Evolutionary conservation across 2,888 invertebrate species (phyloP).

Genomic region (Drosophila atripex): DNA sequence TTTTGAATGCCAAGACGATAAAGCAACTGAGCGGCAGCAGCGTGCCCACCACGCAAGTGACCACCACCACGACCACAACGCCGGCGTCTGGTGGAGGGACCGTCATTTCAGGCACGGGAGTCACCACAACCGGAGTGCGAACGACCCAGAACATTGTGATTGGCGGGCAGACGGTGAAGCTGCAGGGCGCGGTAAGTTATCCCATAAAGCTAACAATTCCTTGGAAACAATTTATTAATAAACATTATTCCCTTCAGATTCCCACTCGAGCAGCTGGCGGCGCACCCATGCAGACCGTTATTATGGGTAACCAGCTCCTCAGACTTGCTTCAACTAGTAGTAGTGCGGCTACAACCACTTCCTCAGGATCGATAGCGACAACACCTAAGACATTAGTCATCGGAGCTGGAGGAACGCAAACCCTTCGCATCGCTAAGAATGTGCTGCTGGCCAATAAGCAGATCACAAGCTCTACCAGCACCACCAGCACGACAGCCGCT

Average conservation of each 20-base stretch:
- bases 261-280: conserved; percentile 50
- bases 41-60: conserved; percentile 63
- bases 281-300: conserved; percentile 82
- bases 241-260: conserved; percentile 40
- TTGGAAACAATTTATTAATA: not conserved
- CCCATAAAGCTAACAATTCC: not conserved
- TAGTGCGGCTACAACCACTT: conserved; percentile 36
- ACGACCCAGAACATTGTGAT: conserved; percentile 81
- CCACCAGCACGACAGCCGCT: conserved; percentile 51
- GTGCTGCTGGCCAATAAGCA: conserved; percentile 54
- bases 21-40: conserved; percentile 81
- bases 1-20: conserved; percentile 63
- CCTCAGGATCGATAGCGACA: conserved; percentile 47
- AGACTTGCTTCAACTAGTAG: conserved; percentile 64
- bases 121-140: conserved; percentile 63
- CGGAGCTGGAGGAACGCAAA: conserved; percentile 76
- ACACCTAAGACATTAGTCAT: conserved; percentile 80
- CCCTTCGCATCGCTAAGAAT: conserved; percentile 78
- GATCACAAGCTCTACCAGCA: conserved; percentile 20
- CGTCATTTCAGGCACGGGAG: conserved; percentile 74
- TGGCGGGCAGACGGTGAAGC: conserved; percentile 82
- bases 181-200: conserved; percentile 80
- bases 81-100: conserved; percentile 25
- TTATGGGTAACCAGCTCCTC: conserved; percentile 83
- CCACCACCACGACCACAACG: conserved; percentile 69